Evolutionary conservation across 2,797 vertebrate species (phyloP), one percentile per base, ranked within the genome.

Genomic region (Salmo trutta): DNA sequence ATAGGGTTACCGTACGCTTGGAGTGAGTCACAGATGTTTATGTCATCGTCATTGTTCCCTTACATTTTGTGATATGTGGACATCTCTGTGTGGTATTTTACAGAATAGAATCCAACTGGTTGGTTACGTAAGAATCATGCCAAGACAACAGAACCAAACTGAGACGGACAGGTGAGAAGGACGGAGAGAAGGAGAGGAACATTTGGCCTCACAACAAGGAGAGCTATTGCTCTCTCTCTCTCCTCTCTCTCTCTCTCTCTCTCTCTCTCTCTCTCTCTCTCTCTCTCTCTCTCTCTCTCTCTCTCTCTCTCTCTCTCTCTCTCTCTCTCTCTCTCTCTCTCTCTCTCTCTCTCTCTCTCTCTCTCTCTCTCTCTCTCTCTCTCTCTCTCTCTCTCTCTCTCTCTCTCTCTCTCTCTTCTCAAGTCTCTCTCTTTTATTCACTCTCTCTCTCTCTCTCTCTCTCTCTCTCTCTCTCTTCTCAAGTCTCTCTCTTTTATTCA

Each of bases 281-380:
- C 16, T 17, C 87, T 75, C 75, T 24, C 77, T 56, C n/a, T 67
- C 54, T 21, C 31, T 62, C 31, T n/a, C 21, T 33, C n/a, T n/a
- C n/a, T n/a, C n/a, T n/a, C n/a, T n/a, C n/a, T n/a, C n/a, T n/a
- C n/a, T n/a, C n/a, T n/a, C n/a, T n/a, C 31, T 4, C 31, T 31
- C 31, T 31, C 31, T 31, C 59, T 62, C 16, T 31, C 29, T 31
- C 29, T 4, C 31, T 4, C 31, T 5, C 33, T 36, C 5, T 5
- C 1, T 7, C 36, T 5, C 33, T 5, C 4, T 33, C 33, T 33
- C 33, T 5, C 33, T 33, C 33, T 31, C 3, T 31, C 31, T 4
- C 59, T 21, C 80, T 4, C 21, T 4, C 33, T 21, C 33, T 12
- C 14, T 29, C 64, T 24, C 2, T 24, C 10, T 24, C 21, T 27